Evolutionary conservation across 2,888 invertebrate species (phyloP).

Genomic region (Coelinius sp.): DNA sequence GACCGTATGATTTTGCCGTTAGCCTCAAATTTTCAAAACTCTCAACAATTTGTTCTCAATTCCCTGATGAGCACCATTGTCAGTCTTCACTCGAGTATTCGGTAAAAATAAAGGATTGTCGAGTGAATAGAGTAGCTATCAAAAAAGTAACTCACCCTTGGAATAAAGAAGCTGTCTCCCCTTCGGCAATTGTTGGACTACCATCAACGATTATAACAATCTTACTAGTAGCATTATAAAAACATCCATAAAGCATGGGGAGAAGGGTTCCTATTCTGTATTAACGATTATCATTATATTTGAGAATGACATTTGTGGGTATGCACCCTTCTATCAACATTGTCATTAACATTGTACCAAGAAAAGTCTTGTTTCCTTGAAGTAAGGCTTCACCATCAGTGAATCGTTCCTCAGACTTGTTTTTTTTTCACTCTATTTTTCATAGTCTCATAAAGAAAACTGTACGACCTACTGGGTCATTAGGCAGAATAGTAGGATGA

Average conservation of each 20-base stretch:
- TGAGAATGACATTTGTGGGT: not conserved
- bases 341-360: not conserved
- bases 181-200: not conserved
- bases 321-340: not conserved
- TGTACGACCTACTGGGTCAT: slow-evolving; percentile 61
- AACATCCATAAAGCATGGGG: slow-evolving; percentile 10
- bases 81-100: not conserved
- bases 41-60: not conserved
- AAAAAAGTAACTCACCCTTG: slow-evolving; percentile 8
- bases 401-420: not conserved
- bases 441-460: slow-evolving; percentile 45
- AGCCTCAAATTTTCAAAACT: not conserved
- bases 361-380: not conserved
- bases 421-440: not conserved
- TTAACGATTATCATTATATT: slow-evolving; percentile 10
- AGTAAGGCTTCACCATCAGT: not conserved
- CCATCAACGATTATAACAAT: slow-evolving; percentile 1
- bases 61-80: slow-evolving; percentile 24
- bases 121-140: slow-evolving; percentile 28
- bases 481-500: slow-evolving; percentile 58
- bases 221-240: not conserved
- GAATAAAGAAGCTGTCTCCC: not conserved
- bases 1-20: no score
- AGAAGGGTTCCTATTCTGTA: slow-evolving; percentile 15
- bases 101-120: slow-evolving; percentile 11